Conservation (phyloP, 2,888 invertebrate species). For the Barypeithes pellucidus region DNA sequence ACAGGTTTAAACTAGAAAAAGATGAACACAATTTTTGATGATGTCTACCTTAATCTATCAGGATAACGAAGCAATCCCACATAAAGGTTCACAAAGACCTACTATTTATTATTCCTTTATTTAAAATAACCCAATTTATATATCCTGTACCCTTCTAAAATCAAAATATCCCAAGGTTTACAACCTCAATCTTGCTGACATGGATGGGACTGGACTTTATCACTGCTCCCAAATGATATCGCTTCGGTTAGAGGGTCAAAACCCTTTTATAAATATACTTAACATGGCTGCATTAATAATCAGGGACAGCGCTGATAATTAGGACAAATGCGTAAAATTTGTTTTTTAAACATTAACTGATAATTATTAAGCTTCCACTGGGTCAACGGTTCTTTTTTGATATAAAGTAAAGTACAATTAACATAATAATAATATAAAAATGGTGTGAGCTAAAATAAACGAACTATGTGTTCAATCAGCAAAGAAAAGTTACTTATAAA, state of each 20-base stretch:
- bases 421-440: too few relatives aligned
- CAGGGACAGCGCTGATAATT: neutral
- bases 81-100: neutral
- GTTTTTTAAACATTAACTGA: too few relatives aligned
- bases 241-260: neutral
- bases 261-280: neutral
- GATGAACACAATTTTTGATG: too few relatives aligned
- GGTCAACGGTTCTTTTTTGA: too few relatives aligned
- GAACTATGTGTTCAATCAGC: too few relatives aligned
- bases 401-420: too few relatives aligned
- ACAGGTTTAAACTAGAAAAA: too few relatives aligned
- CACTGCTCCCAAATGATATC: conserved; percentile 8
- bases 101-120: neutral
- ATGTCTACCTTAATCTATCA: too few relatives aligned
- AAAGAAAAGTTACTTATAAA: too few relatives aligned
- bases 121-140: conserved; percentile 5
- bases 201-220: conserved; percentile 6
- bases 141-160: neutral
- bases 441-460: too few relatives aligned
- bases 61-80: too few relatives aligned
- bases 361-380: too few relatives aligned
- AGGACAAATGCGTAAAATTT: neutral
- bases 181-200: conserved; percentile 4
- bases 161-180: conserved; percentile 10
- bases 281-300: neutral